Evolutionary conservation across 2,113 vertebrate species (phyloP), one percentile per base, ranked within the genome.

Genomic region (Thymallus thymallus): DNA sequence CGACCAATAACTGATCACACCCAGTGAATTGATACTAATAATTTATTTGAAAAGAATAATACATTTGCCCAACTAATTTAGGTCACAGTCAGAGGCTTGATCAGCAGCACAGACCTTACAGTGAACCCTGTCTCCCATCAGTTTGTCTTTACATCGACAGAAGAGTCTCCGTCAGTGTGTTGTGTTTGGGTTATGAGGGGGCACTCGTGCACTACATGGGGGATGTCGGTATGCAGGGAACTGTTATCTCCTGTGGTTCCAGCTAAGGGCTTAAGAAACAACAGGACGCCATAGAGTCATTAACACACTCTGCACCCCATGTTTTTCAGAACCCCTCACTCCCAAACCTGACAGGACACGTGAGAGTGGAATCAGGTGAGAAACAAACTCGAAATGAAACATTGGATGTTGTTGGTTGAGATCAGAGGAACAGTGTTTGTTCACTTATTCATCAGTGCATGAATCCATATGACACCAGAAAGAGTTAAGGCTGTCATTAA

Each of bases 121-220:
- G 13, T 68, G 20, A 68, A 41, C 20, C 10, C 65, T 41, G 30
- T 68, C 35, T 45, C 32, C 13, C 65, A n/a, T 35, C 9, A 23
- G 35, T 23, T n/a, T 68, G 66, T 68, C 30, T 68, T 20, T 67
- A 10, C 3, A 65, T 73, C 20, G 20, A 76, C 84, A 77, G 22
- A 67, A 74, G 71, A 41, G 35, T 41, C 35, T 72, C 76, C 78
- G 83, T 75, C 83, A 85, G 80, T 79, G 79, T 73, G 68, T 70
- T 48, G 72, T 93, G 92, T 92, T 93, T 92, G 91, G 91, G 89
- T 93, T 91, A 91, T 85, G 80, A 88, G 65, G 72, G 79, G 79
- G 55, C 85, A 79, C 85, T 88, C 83, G 84, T 85, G 89, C 72
- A 74, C 83, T 80, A 88, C 86, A 91, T 90, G 85, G 83, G 91